Evolutionary conservation across 2,797 vertebrate genomes (phyloP), one percentile per base, ranked within the genome.

Genomic region (Pipistrellus pygmaeus): DNA sequence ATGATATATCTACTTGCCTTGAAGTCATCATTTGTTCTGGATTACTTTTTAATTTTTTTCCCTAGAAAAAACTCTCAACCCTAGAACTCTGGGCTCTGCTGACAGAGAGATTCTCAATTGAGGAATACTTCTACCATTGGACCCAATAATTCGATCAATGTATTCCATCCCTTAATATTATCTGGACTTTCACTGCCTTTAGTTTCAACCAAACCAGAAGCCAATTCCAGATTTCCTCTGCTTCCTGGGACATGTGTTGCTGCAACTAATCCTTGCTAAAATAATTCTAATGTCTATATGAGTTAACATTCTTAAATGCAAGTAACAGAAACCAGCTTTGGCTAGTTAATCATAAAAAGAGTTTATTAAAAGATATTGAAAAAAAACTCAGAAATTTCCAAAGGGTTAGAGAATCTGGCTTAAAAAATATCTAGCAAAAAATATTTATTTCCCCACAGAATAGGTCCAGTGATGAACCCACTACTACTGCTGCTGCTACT

Each of bases 251-350:
- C 6, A 30, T 88, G 46, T 73, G 18, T 55, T 85, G 23, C 6
- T 88, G 20, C 23, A 95, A 62, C 1, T 48, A 88, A 12, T 73
- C 62, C 17, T 82, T 90, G 18, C 12, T 53, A 30, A 3, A 77
- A 41, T 62, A 75, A 71, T 89, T 7, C 4, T 94, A 64, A 90
- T 72, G 25, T 25, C 27, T 88, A 13, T 90, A 88, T 85, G 55
- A 87, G 9, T 60, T 55, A 75, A 30, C 20, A 57, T 66, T 84
- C 53, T 75, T 78, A 53, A 11, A 83, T 83, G 5, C 0, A 93
- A 95, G 48, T 35, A 91, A 78, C 2, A n/a, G 27, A 96, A 88
- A 83, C 2, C 5, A 85, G 51, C 23, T 91, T 88, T 18, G 11
- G 25, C n/a, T 91, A 62, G 17, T 62, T 83, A 84, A 27, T 6